phyloP scores from a whole-genome alignment of 2,888 invertebrate genomes.

The Limnephilus auricula region DNA sequence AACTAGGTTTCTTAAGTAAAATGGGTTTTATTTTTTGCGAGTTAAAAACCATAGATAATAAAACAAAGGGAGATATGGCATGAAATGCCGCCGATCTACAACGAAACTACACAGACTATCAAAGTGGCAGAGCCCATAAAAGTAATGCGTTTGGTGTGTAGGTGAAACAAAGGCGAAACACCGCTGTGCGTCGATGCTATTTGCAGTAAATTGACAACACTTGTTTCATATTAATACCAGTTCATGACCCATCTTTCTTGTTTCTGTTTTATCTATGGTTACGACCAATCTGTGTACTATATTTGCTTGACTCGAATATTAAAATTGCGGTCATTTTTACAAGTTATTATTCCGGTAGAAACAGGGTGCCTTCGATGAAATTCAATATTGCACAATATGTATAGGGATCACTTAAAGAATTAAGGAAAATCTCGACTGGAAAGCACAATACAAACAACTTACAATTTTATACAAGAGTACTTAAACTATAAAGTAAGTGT shows the following conservation, averaged over 20 bases:
- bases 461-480: conserved; percentile 16
- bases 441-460: conserved; percentile 26
- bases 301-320: neutral
- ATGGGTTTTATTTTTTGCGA: too few species aligned
- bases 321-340: conserved; percentile 10
- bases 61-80: too few species aligned
- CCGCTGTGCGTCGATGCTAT: too few species aligned
- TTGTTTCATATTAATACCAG: too few species aligned
- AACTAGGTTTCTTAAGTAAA: neutral
- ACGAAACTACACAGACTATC: too few species aligned
- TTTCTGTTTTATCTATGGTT: neutral
- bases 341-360: conserved; percentile 24
- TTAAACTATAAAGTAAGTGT: conserved; percentile 20
- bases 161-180: too few species aligned
- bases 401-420: conserved; percentile 16
- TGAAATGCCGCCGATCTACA: too few species aligned
- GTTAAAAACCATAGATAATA: too few species aligned
- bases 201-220: too few species aligned
- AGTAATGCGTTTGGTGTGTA: too few species aligned
- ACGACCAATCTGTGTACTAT: neutral
- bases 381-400: conserved; percentile 33
- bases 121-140: too few species aligned
- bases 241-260: too few species aligned
- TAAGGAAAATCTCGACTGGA: neutral
- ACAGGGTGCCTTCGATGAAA: conserved; percentile 41